Percentiles rank a stretch among this genome's conserved stretches.
Evolutionary conservation across 2,113 vertebrate species (phyloP).

Genomic region (Ceuthmochares aereus): DNA sequence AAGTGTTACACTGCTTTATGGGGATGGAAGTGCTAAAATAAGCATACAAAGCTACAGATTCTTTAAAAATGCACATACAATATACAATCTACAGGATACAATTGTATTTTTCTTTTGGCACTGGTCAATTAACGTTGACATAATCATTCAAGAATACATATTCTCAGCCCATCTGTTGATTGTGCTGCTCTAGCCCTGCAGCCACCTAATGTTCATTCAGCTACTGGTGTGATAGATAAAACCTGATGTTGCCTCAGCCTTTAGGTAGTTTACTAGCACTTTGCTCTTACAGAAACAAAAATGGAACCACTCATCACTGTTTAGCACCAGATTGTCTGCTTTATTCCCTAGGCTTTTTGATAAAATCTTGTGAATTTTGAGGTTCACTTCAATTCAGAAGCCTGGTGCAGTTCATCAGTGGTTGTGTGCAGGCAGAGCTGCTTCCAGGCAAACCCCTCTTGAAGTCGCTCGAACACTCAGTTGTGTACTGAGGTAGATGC

Average conservation of each 20-base stretch:
- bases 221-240: not conserved
- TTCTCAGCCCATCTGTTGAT: not conserved
- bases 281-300: not conserved
- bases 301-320: not conserved
- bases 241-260: not conserved
- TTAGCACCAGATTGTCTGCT: not conserved
- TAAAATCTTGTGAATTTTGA: not conserved
- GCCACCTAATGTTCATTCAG: not conserved
- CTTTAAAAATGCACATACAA: not conserved
- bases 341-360: not conserved
- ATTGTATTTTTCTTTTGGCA: slow-evolving; percentile 22
- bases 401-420: not conserved
- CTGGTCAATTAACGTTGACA: slow-evolving; percentile 1
- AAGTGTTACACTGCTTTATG: not conserved
- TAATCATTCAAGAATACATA: not conserved
- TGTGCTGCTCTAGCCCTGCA: not conserved
- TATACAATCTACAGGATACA: slow-evolving; percentile 44
- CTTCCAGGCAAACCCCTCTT: not conserved
- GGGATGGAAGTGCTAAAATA: slow-evolving; percentile 66
- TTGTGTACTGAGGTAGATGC: not conserved
- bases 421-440: not conserved
- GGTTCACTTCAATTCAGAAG: not conserved
- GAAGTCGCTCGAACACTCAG: not conserved
- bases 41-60: slow-evolving; percentile 49
- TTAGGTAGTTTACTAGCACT: not conserved